phyloP scores from a whole-genome alignment of 2,888 invertebrate species.

The Zootermopsis nevadensis region DNA sequence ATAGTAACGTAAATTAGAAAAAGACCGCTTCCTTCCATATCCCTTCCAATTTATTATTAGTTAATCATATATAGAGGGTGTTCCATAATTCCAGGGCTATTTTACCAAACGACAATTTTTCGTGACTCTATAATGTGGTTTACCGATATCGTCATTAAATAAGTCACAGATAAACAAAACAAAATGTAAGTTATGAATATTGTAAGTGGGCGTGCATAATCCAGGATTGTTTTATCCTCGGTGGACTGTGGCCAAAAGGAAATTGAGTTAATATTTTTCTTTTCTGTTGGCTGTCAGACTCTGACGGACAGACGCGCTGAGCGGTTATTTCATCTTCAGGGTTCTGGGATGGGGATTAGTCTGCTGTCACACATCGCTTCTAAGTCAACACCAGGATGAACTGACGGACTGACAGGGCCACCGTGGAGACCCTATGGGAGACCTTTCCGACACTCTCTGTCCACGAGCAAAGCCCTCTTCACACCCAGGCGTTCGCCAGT shows the following conservation, averaged over 20 bases:
- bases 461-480: slow-evolving; percentile 1
- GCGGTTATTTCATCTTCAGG: neutral
- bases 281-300: neutral
- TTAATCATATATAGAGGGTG: too few relatives aligned
- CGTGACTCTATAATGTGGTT: too few relatives aligned
- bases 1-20: too few relatives aligned
- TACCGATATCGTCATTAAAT: too few relatives aligned
- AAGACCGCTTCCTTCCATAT: too few relatives aligned
- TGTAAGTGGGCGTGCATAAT: too few relatives aligned
- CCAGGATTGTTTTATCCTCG: neutral
- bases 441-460: neutral
- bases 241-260: slow-evolving; percentile 6
- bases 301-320: slow-evolving; percentile 6
- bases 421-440: slow-evolving; percentile 16
- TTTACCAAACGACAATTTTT: too few relatives aligned
- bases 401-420: slow-evolving; percentile 34
- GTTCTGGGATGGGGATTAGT: slow-evolving; percentile 1
- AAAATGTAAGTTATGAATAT: too few relatives aligned
- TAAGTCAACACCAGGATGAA: slow-evolving; percentile 34
- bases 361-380: neutral
- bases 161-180: too few relatives aligned
- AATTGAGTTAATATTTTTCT: slow-evolving; percentile 23
- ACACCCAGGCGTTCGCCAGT: neutral
- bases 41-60: too few relatives aligned
- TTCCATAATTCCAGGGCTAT: too few relatives aligned